A percentile compares a stretch with the other conserved stretches of the same genome.
These are phyloP conservation scores for Molothrus aeneus DNA, from an alignment of 2,797 vertebrate species.

Conservation along the genomic window DNA sequence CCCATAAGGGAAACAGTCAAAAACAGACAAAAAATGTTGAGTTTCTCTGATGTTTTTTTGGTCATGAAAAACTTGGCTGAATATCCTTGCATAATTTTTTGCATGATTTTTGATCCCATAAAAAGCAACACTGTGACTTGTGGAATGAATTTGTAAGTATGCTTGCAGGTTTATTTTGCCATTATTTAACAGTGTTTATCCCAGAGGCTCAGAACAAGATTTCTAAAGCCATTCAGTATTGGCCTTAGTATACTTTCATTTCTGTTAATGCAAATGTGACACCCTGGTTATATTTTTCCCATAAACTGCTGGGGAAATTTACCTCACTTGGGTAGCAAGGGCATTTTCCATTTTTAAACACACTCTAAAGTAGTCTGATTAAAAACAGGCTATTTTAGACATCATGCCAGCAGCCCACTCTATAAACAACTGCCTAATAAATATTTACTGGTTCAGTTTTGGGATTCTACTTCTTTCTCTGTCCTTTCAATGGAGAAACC, in stretches of 20 bases:
- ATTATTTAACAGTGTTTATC: not conserved
- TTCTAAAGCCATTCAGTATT: not conserved
- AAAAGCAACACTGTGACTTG: not conserved
- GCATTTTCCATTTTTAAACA: not conserved
- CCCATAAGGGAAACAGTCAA: not conserved
- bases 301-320: not conserved
- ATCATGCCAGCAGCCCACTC: not conserved
- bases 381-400: not conserved
- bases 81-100: not conserved
- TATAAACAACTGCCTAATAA: not conserved
- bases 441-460: not conserved
- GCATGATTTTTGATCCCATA: not conserved
- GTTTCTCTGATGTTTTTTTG: not conserved
- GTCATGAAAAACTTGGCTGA: not conserved
- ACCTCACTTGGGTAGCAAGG: not conserved
- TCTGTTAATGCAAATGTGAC: not conserved
- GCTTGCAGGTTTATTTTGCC: not conserved
- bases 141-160: not conserved
- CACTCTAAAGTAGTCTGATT: not conserved
- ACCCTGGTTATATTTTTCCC: not conserved
- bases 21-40: not conserved
- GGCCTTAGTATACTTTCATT: not conserved
- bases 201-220: not conserved
- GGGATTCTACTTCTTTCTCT: not conserved
- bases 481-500: not conserved